Conservation (phyloP, 2,888 invertebrate genomes). For the Argyresthia albistria region DNA sequence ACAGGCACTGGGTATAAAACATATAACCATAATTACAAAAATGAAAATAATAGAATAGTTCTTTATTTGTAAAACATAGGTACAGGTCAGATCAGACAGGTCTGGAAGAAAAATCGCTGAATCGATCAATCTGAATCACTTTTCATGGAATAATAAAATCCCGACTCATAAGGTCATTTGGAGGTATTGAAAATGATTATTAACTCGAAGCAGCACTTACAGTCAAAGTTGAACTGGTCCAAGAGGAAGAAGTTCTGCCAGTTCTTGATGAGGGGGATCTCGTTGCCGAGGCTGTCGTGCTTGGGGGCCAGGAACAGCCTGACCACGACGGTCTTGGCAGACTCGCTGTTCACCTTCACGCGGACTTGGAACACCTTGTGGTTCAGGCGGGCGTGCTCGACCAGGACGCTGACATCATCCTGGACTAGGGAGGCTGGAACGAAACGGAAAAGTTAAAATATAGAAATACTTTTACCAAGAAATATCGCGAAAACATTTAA, state of each 20-base stretch:
- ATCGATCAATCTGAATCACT: too few relatives aligned
- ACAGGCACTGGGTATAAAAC: too few relatives aligned
- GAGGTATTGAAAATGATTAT: background rate
- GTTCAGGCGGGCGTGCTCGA: constrained; percentile 77
- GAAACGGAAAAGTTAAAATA: background rate
- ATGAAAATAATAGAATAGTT: too few relatives aligned
- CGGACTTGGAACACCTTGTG: constrained; percentile 79
- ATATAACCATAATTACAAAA: too few relatives aligned
- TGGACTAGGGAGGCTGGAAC: constrained; percentile 28
- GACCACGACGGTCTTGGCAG: constrained; percentile 60
- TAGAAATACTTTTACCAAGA: background rate
- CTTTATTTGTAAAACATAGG: too few relatives aligned
- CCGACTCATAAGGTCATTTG: too few relatives aligned
- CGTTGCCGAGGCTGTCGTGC: constrained; percentile 70
- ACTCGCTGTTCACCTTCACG: constrained; percentile 73
- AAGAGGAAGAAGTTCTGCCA: constrained; percentile 72
- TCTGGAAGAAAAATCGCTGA: too few relatives aligned
- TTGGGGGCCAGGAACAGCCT: constrained; percentile 80
- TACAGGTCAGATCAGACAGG: too few relatives aligned
- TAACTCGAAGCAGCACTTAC: constrained; percentile 36
- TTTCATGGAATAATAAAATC: too few relatives aligned
- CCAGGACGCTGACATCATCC: constrained; percentile 64
- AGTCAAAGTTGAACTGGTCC: constrained; percentile 67
- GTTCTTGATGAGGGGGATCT: constrained; percentile 65
- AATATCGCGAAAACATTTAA: too few relatives aligned